Conservation (phyloP, 1,140 invertebrate species). For the Drosophila virilis region DNA sequence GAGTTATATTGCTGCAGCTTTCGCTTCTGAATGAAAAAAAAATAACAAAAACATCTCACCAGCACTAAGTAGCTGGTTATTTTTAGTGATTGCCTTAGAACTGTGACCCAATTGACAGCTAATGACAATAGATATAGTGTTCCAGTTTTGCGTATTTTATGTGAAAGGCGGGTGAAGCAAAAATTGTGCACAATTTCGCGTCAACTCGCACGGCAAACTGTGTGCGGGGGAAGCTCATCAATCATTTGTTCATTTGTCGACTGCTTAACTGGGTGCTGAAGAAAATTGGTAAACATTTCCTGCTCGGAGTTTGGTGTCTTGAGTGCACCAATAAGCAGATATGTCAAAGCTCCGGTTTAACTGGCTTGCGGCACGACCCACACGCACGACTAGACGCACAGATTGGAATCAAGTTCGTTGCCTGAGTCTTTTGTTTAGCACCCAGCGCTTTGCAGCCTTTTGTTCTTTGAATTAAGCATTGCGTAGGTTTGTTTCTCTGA, state of each 20-base stretch:
- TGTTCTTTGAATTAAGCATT: conserved; percentile 49
- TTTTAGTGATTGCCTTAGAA: conserved; percentile 31
- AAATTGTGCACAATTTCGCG: conserved; percentile 45
- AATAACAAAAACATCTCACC: conserved; percentile 27
- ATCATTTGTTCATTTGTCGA: conserved; percentile 60
- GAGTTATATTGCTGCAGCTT: conserved; percentile 23
- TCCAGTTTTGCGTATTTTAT: conserved; percentile 41
- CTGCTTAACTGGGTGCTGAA: conserved; percentile 16
- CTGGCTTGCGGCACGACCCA: conserved; percentile 30
- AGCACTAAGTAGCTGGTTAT: conserved; percentile 25
- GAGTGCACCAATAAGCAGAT: conserved; percentile 71
- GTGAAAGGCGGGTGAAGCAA: conserved; percentile 50
- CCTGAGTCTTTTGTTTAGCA: conserved; percentile 59
- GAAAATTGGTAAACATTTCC: conserved; percentile 63
- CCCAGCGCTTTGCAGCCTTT: neutral
- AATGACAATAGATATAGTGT: conserved; percentile 55
- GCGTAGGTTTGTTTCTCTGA: conserved; percentile 1
- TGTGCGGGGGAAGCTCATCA: conserved; percentile 52
- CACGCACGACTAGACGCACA: conserved; percentile 1
- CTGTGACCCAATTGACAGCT: conserved; percentile 51
- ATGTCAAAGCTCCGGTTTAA: conserved; percentile 42
- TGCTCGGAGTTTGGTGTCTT: conserved; percentile 18
- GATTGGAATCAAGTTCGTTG: conserved; percentile 52
- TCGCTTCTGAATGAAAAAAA: conserved; percentile 45
- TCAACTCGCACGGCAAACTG: conserved; percentile 57